Base-by-base conservation (phyloP, 2,797 vertebrate genomes). In the Schizopygopsis pylzovi region DNA sequence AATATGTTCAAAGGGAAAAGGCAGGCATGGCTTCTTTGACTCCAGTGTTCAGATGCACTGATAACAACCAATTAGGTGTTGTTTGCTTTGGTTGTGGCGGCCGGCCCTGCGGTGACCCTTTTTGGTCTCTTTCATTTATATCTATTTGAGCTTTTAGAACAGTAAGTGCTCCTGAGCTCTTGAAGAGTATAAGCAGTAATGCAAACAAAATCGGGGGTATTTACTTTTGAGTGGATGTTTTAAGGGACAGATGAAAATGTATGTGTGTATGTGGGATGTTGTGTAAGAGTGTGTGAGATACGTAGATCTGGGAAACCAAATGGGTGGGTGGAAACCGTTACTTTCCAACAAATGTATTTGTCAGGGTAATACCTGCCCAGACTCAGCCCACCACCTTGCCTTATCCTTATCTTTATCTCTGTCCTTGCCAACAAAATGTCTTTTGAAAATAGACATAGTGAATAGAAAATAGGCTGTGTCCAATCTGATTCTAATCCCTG, bases 81-180 rank as follows among this genome's bases (percentile, higher is more conserved):
- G 83, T 85, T 71, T 85, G 78, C 68, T 41, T 63, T 72, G 68
- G 28, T 81, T 13, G 11, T 75, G 22, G 70, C 54, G 0, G 68
- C 15, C 28, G 28, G 43, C 84, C 84, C 54, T 63, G 9, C 6
- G 2, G 13, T 81, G 84, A 83, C 28, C 78, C 83, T 79, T 85
- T 79, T 79, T 72, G 67, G 83, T 49, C 43, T 59, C 68, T 81
- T 73, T 81, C 67, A 72, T 85, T 65, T 73, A 65, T 63, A 45
- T 73, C 77, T 80, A 43, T 65, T 47, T 65, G 43, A 81, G 78
- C 78, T 81, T 81, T 80, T 65, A 85, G 84, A 81, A 75, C 20
- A 81, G 68, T 85, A 80, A 85, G 75, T 71, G 83, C 59, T 73
- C 70, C 56, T 39, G 52, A 28, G 52, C 65, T 72, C 61, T 67